A percentile compares a stretch with the other conserved stretches of the same genome.
Evolutionary conservation across 2,888 invertebrate genomes (phyloP).

Genomic region (Lepidocyrtoides sp.): DNA sequence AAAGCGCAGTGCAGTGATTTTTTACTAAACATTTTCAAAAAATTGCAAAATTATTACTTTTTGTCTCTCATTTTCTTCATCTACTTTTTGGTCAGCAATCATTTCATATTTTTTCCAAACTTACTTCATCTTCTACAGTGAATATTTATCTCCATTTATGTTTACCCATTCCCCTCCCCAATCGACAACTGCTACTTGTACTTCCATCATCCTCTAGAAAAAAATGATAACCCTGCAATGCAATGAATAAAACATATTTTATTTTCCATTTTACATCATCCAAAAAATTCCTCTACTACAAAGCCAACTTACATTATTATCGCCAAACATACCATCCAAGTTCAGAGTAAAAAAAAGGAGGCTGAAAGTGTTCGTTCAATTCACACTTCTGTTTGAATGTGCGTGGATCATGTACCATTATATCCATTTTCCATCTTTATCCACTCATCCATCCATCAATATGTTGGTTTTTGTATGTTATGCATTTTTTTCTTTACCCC

Average conservation of each 20-base stretch:
- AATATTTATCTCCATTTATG: no score
- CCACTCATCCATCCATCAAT: conserved; percentile 37
- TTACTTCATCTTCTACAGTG: neutral
- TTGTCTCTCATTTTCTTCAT: no score
- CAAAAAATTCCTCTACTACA: no score
- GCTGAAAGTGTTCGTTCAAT: neutral
- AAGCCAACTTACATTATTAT: neutral
- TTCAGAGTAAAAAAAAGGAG: neutral
- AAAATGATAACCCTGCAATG: conserved; percentile 16
- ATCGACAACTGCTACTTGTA: no score
- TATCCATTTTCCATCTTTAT: conserved; percentile 21
- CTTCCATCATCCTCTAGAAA: neutral
- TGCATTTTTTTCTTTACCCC: conserved; percentile 19
- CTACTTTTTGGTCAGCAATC: neutral
- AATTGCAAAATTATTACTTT: no score
- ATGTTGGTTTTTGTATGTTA: conserved; percentile 38
- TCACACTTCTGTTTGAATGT: neutral
- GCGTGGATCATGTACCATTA: neutral
- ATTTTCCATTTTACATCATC: neutral
- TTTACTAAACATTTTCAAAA: neutral
- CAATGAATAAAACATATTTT: conserved; percentile 46
- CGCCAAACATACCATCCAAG: no score
- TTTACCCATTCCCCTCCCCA: no score
- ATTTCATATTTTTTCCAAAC: neutral
- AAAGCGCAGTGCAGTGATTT: conserved; percentile 21